These are phyloP conservation scores for Apeltes quadracus DNA, from an alignment of 2,113 vertebrate genomes.

Conservation along the genomic window DNA sequence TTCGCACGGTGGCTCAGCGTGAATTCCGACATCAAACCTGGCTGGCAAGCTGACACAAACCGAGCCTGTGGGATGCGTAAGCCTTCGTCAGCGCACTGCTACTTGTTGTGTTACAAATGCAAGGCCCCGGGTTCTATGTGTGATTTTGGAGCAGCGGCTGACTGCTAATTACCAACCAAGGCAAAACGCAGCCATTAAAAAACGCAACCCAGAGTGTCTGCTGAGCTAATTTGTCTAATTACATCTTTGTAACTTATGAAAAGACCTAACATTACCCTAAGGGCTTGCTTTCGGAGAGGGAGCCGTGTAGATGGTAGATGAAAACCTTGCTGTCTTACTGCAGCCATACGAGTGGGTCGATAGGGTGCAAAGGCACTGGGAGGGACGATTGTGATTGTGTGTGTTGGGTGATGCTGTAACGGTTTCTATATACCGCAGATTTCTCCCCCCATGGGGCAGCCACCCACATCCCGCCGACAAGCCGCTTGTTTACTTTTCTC, in stretches of 20 bases:
- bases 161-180: slow-evolving; percentile 78
- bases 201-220: slow-evolving; percentile 75
- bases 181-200: slow-evolving; percentile 76
- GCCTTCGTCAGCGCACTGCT: slow-evolving; percentile 70
- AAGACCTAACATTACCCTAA: slow-evolving; percentile 75
- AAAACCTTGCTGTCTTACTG: slow-evolving; percentile 63
- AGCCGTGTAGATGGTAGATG: slow-evolving; percentile 63
- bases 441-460: slow-evolving; percentile 61
- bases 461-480: slow-evolving; percentile 65
- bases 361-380: slow-evolving; percentile 55
- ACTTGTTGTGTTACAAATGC: slow-evolving; percentile 72
- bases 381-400: too few species aligned
- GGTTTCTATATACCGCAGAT: slow-evolving; percentile 69
- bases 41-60: slow-evolving; percentile 65
- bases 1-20: slow-evolving; percentile 59
- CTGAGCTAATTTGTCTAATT: slow-evolving; percentile 81
- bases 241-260: slow-evolving; percentile 80
- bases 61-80: slow-evolving; percentile 68
- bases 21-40: slow-evolving; percentile 68
- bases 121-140: slow-evolving; percentile 70
- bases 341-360: slow-evolving; percentile 27
- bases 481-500: slow-evolving; percentile 70
- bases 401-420: slow-evolving; percentile 63
- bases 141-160: slow-evolving; percentile 73
- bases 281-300: slow-evolving; percentile 66